Evolutionary conservation across 2,888 invertebrate genomes (phyloP).

Genomic region (Drosophila putrida): DNA sequence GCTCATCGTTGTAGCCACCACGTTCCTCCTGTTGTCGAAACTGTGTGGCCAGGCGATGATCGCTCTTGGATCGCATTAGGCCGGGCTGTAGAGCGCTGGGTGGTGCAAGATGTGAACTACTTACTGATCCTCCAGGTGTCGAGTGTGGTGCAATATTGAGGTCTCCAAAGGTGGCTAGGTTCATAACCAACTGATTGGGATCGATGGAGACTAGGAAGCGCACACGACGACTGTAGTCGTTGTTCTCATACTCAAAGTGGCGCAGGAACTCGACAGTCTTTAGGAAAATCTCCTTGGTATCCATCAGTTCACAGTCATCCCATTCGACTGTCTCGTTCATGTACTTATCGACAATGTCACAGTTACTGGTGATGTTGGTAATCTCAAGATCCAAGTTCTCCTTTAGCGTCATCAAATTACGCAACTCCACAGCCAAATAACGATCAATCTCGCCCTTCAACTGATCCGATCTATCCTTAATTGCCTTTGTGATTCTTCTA

Average conservation of each 20-base stretch:
- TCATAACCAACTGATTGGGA: constrained; percentile 95
- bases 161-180: constrained; percentile 96
- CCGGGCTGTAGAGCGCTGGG: constrained; percentile 90
- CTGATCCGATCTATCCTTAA: constrained; percentile 95
- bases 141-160: constrained; percentile 91
- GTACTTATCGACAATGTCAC: constrained; percentile 97
- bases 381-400: constrained; percentile 98
- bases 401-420: constrained; percentile 94
- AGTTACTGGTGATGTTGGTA: constrained; percentile 97
- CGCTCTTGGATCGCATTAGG: constrained; percentile 96
- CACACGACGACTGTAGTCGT: constrained; percentile 94
- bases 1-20: constrained; percentile 89
- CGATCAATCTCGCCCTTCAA: constrained; percentile 96
- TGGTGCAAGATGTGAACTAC: constrained; percentile 87
- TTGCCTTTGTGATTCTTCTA: constrained; percentile 93
- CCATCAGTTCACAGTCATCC: constrained; percentile 97
- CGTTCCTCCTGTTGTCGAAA: constrained; percentile 95
- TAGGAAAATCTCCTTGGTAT: constrained; percentile 97
- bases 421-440: constrained; percentile 94
- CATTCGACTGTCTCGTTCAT: constrained; percentile 96
- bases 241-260: constrained; percentile 97
- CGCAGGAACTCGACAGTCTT: constrained; percentile 98
- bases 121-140: constrained; percentile 84
- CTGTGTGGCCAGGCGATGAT: constrained; percentile 95
- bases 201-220: constrained; percentile 96